A percentile compares a stretch with the other conserved stretches of the same genome.
Conservation (phyloP, 2,113 vertebrate species). For the Sigmodon hispidus region DNA sequence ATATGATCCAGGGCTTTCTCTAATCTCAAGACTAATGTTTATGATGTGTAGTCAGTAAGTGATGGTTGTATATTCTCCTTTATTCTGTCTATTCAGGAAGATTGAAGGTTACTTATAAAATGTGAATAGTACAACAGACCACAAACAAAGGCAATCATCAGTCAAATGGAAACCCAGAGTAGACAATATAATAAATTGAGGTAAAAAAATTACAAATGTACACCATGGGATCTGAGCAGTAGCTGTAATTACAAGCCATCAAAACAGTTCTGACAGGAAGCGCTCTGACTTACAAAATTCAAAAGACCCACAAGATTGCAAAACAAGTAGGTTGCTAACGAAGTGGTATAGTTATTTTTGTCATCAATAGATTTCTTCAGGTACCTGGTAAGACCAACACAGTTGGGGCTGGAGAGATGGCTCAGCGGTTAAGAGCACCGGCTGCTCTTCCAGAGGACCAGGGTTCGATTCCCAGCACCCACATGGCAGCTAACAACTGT, state of each 20-base stretch:
- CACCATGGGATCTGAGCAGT: neutral
- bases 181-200: slow-evolving; percentile 34
- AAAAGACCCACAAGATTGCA: slow-evolving; percentile 41
- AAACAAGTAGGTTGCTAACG: slow-evolving; percentile 17
- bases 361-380: neutral
- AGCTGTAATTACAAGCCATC: slow-evolving; percentile 28
- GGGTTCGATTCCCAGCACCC: too few relatives aligned
- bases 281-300: neutral
- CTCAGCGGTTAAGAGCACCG: too few relatives aligned
- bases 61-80: slow-evolving; percentile 10
- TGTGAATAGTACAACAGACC: neutral
- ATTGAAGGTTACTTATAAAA: slow-evolving; percentile 34
- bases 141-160: neutral
- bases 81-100: slow-evolving; percentile 42
- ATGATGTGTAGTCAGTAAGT: slow-evolving; percentile 1
- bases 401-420: too few relatives aligned
- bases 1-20: neutral
- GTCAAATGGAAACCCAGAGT: neutral
- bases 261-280: slow-evolving; percentile 2
- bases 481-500: too few relatives aligned
- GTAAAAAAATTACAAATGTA: slow-evolving; percentile 18
- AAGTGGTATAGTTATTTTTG: neutral
- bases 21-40: slow-evolving; percentile 53
- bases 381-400: too few relatives aligned
- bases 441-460: too few relatives aligned